These are phyloP conservation scores for Endotricha flammealis DNA, from an alignment of 2,888 invertebrate species.

Conservation along the genomic window DNA sequence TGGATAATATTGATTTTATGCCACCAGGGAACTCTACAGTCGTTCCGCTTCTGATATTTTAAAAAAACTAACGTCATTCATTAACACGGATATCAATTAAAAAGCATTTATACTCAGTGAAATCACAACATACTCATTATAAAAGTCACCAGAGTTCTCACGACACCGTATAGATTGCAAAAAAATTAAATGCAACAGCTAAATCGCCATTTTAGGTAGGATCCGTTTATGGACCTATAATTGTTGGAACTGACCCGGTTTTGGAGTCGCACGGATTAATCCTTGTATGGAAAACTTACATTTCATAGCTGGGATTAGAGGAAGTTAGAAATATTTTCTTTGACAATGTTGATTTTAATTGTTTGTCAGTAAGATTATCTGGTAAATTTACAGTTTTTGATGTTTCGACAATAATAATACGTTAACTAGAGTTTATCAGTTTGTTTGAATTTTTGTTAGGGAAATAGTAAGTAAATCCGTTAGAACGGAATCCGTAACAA, in stretches of 20 bases:
- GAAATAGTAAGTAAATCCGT: too few relatives aligned
- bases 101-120: neutral
- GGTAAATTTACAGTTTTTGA: too few relatives aligned
- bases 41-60: too few relatives aligned
- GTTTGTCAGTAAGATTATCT: too few relatives aligned
- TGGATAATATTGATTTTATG: too few relatives aligned
- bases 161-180: constrained; percentile 5
- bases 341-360: neutral
- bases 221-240: constrained; percentile 19
- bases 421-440: too few relatives aligned
- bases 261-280: constrained; percentile 12
- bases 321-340: constrained; percentile 1
- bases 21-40: too few relatives aligned
- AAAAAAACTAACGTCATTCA: too few relatives aligned
- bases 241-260: constrained; percentile 13
- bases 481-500: too few relatives aligned
- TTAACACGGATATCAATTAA: too few relatives aligned
- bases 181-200: constrained; percentile 9
- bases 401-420: too few relatives aligned
- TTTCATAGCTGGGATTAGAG: neutral
- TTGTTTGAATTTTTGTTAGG: too few relatives aligned
- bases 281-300: constrained; percentile 3
- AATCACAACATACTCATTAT: constrained; percentile 1
- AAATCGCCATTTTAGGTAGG: constrained; percentile 19
- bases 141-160: constrained; percentile 5